A percentile compares a stretch with the other conserved stretches of the same genome.
These are phyloP conservation scores for Pseudobourletiella spinata DNA, from an alignment of 1,140 invertebrate genomes.

Conservation along the genomic window DNA sequence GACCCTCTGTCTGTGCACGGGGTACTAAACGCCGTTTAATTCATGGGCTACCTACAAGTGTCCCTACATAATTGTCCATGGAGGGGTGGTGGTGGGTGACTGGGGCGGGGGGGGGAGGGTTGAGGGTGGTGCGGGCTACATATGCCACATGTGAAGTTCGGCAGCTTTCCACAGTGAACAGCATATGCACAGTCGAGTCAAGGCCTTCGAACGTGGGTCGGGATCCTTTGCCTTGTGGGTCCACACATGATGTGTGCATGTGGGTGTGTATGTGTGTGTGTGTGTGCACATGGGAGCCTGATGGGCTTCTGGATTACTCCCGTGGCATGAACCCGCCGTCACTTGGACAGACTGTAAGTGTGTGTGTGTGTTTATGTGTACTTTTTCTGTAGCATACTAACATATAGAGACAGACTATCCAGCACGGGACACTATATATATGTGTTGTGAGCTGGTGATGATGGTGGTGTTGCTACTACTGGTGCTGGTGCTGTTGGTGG, in stretches of 20 bases:
- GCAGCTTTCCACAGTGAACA: neutral
- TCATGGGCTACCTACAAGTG: neutral
- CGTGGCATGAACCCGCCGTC: no score
- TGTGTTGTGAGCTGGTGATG: neutral
- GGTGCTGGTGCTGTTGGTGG: no score
- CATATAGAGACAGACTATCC: neutral
- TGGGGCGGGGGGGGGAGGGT: neutral
- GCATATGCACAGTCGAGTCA: neutral
- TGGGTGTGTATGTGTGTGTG: no score
- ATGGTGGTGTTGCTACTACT: neutral
- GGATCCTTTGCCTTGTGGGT: no score
- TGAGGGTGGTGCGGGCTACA: neutral
- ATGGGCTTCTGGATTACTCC: no score
- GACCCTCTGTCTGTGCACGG: conserved; percentile 19
- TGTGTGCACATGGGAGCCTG: no score
- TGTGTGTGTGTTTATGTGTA: no score
- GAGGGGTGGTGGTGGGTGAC: neutral
- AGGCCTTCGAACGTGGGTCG: neutral
- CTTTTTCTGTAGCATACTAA: neutral
- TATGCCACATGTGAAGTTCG: neutral
- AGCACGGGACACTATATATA: neutral
- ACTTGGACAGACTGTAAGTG: no score
- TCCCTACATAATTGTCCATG: neutral
- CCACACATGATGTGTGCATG: no score
- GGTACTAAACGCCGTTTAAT: conserved; percentile 20